phyloP scores from a whole-genome alignment of 2,797 vertebrate species.

The Lepus townsendii region DNA sequence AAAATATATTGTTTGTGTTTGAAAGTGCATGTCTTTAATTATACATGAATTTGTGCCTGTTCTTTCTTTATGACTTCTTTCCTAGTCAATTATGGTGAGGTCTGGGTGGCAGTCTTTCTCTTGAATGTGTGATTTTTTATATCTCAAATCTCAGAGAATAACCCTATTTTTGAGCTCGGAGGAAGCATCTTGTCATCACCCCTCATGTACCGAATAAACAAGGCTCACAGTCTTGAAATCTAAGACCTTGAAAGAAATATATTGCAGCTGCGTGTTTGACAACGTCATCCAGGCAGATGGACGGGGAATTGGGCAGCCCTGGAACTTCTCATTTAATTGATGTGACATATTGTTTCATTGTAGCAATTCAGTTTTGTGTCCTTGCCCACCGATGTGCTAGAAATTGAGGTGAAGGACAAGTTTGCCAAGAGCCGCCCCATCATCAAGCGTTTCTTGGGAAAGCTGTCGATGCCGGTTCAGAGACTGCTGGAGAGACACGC shows the following conservation, averaged over 20 bases:
- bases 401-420: conserved; percentile 99
- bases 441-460: conserved; percentile 98
- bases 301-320: not conserved
- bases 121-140: conserved; percentile 11
- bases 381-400: conserved; percentile 98
- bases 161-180: not conserved
- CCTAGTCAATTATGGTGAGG: not conserved
- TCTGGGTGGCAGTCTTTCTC: not conserved
- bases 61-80: not conserved
- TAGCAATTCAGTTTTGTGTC: conserved; percentile 98
- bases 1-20: not conserved
- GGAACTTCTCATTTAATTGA: conserved; percentile 44
- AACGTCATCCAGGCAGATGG: not conserved
- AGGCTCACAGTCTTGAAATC: not conserved
- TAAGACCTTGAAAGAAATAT: not conserved
- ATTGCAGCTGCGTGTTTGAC: not conserved
- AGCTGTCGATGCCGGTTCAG: conserved; percentile 97
- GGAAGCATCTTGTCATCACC: not conserved
- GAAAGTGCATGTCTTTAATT: conserved; percentile 16
- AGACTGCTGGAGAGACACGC: conserved; percentile 98
- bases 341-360: conserved; percentile 77
- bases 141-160: conserved; percentile 1
- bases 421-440: conserved; percentile 98
- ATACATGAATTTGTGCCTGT: not conserved
- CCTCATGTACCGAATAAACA: conserved; percentile 19